phyloP scores from a whole-genome alignment of 2,797 vertebrate genomes.

The Enteromius unitaeniatus region DNA sequence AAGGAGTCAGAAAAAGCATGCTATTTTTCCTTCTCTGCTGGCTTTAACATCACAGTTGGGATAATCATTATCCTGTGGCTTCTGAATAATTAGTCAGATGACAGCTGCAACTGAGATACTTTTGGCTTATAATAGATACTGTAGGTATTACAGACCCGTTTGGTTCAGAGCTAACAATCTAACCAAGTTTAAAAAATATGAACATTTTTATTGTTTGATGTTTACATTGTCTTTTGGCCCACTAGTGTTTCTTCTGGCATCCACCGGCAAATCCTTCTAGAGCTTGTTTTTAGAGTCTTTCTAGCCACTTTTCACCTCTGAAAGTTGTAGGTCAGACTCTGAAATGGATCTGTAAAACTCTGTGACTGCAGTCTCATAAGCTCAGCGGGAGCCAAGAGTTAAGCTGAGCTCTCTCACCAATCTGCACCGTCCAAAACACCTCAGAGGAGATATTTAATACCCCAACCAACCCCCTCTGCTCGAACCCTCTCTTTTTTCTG shows the following conservation, averaged over 20 bases:
- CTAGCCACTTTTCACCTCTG: constrained; percentile 36
- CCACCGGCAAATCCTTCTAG: neutral
- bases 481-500: constrained; percentile 2
- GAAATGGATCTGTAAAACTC: constrained; percentile 39
- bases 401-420: constrained; percentile 45
- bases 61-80: neutral
- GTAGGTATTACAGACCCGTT: neutral
- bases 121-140: too few relatives aligned
- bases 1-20: neutral
- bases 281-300: constrained; percentile 33
- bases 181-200: neutral
- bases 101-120: too few relatives aligned
- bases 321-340: constrained; percentile 38
- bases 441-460: constrained; percentile 39
- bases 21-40: neutral
- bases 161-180: neutral
- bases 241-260: constrained; percentile 27
- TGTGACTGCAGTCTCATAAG: constrained; percentile 17
- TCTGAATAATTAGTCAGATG: neutral
- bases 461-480: neutral
- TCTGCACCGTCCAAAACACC: constrained; percentile 32
- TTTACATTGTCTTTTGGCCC: constrained; percentile 17
- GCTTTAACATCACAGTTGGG: neutral
- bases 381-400: constrained; percentile 34
- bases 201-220: constrained; percentile 24